Conservation (phyloP, 1,140 invertebrate genomes). For the Oncopeltus fasciatus region DNA sequence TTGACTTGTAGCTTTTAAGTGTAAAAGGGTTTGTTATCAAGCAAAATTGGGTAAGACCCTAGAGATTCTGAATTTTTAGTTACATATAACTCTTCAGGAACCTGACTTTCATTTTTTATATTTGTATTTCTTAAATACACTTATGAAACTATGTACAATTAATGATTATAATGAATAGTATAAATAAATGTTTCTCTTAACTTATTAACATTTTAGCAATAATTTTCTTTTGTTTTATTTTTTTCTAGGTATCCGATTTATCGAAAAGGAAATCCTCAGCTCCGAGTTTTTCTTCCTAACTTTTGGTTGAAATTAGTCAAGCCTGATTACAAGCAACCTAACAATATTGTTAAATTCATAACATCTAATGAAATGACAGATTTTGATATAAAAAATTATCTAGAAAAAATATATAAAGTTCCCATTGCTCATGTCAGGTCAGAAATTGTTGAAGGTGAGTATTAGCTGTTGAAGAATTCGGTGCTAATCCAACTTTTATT, state of each 20-base stretch:
- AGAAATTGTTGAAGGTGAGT: conserved; percentile 48
- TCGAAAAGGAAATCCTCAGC: conserved; percentile 75
- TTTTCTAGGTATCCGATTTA: conserved; percentile 66
- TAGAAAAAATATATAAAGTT: conserved; percentile 88
- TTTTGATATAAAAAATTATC: conserved; percentile 77
- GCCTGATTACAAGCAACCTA: conserved; percentile 40
- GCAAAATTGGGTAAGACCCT: too few relatives aligned
- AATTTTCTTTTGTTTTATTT: not conserved
- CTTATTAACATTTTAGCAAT: not conserved
- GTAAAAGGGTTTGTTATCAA: too few relatives aligned
- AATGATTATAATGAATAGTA: too few relatives aligned
- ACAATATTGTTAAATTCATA: conserved; percentile 67
- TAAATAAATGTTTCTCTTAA: too few relatives aligned
- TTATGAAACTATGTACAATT: too few relatives aligned
- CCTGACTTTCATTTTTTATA: too few relatives aligned
- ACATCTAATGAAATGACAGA: conserved; percentile 81
- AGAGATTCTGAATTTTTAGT: too few relatives aligned
- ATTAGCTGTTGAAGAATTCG: too few relatives aligned
- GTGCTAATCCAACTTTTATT: too few relatives aligned
- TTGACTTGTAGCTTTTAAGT: too few relatives aligned
- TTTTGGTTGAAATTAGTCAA: conserved; percentile 86
- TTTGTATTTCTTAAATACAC: too few relatives aligned
- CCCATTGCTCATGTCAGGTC: conserved; percentile 56
- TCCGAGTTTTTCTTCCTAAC: conserved; percentile 77
- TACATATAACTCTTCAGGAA: too few relatives aligned